Conservation (phyloP, 2,888 invertebrate genomes). For the Nymphalis urticae region DNA sequence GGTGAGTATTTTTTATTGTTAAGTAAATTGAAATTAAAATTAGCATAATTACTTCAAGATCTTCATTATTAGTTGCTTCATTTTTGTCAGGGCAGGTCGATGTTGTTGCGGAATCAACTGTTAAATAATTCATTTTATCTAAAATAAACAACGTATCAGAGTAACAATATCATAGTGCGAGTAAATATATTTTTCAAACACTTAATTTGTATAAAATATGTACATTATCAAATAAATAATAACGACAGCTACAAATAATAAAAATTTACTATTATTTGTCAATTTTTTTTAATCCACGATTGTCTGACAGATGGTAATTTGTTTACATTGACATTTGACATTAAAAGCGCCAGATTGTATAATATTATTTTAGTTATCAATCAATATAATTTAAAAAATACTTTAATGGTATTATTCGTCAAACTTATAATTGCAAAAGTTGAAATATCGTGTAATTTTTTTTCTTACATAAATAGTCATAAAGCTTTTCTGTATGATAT, state of each 20-base stretch:
- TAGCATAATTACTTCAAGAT: conserved; percentile 61
- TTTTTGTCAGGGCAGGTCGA: conserved; percentile 51
- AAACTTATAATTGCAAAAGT: too few species aligned
- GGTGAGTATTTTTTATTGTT: background rate
- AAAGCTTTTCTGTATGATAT: too few species aligned
- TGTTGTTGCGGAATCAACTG: conserved; percentile 55
- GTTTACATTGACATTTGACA: conserved; percentile 19
- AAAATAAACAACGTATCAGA: background rate
- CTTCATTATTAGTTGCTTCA: conserved; percentile 57
- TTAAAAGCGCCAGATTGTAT: background rate
- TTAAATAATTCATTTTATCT: conserved; percentile 59
- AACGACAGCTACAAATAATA: background rate
- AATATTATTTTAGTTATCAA: background rate
- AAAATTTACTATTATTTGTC: conserved; percentile 2
- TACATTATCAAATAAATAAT: background rate
- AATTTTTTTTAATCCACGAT: background rate
- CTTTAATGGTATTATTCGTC: too few species aligned
- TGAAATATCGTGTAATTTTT: too few species aligned
- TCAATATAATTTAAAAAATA: background rate
- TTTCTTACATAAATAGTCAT: too few species aligned
- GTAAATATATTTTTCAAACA: background rate
- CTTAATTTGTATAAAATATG: background rate
- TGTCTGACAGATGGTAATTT: conserved; percentile 1
- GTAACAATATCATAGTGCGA: background rate
- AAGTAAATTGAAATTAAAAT: conserved; percentile 1